Evolutionary conservation across 2,888 invertebrate genomes (phyloP).

Genomic region (Trichogramma dendrolimi): DNA sequence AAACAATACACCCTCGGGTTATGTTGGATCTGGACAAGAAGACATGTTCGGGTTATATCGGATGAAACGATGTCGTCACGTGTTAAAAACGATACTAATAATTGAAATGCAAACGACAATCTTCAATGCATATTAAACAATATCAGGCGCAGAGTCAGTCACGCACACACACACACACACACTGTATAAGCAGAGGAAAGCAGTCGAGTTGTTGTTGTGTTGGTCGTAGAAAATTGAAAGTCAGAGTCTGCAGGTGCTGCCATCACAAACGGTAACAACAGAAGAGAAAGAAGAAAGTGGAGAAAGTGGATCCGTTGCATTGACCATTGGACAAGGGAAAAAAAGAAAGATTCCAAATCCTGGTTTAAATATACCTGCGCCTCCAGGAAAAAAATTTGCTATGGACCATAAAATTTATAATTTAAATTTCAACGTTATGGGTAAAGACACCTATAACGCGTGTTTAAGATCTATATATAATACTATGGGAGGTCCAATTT

Average conservation of each 20-base stretch:
- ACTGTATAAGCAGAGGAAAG: too few species aligned
- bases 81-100: too few species aligned
- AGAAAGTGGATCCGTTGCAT: not conserved
- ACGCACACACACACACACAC: too few species aligned
- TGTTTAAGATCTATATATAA: slow-evolving; percentile 47
- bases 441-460: slow-evolving; percentile 45
- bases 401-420: slow-evolving; percentile 35
- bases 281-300: slow-evolving; percentile 56
- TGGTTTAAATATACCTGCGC: slow-evolving; percentile 32
- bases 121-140: too few species aligned
- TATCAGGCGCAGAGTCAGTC: too few species aligned
- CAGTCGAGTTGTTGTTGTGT: slow-evolving; percentile 57
- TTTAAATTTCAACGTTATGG: slow-evolving; percentile 47
- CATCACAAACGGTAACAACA: slow-evolving; percentile 68
- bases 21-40: too few species aligned
- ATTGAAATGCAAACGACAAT: too few species aligned
- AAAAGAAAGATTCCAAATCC: slow-evolving; percentile 34
- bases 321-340: slow-evolving; percentile 23
- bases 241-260: slow-evolving; percentile 76
- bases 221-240: slow-evolving; percentile 66
- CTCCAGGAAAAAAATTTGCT: slow-evolving; percentile 33
- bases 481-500: slow-evolving; percentile 50
- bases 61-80: too few species aligned
- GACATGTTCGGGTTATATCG: too few species aligned
- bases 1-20: too few species aligned